Conservation (phyloP, 2,888 invertebrate species). For the Omphaloscelis lunosa region DNA sequence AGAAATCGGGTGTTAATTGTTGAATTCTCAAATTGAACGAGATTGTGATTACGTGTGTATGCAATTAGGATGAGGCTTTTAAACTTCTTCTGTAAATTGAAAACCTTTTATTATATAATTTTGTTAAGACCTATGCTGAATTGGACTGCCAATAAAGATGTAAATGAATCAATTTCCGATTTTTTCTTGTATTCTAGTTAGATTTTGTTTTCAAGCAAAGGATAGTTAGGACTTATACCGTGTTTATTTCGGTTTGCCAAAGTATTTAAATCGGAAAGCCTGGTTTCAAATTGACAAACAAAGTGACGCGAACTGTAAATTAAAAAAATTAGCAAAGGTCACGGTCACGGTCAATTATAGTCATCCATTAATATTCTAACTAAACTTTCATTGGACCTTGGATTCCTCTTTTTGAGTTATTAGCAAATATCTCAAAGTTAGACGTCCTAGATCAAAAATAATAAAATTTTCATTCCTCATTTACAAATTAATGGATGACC, state of each 20-base stretch:
- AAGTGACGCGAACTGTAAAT: neutral
- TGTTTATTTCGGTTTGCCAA: neutral
- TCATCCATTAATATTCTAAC: too few species aligned
- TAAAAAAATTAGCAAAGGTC: neutral
- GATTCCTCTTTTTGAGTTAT: neutral
- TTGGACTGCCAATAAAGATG: neutral
- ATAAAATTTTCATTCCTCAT: too few species aligned
- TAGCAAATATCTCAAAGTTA: neutral
- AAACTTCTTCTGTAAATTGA: neutral
- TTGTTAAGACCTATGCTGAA: neutral
- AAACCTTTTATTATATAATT: neutral
- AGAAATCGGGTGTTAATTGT: neutral
- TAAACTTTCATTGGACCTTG: neutral
- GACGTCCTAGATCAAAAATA: too few species aligned
- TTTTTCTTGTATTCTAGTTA: neutral
- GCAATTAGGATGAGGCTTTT: neutral
- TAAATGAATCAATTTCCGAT: neutral
- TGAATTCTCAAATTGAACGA: neutral
- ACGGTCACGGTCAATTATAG: neutral
- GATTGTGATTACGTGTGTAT: neutral
- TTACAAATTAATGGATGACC: neutral
- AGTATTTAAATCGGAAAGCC: neutral
- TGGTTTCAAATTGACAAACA: neutral
- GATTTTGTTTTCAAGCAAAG: neutral
- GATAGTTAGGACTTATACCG: too few species aligned